Conservation (phyloP, 1,140 invertebrate species). For the Drosophila tsacasi region DNA sequence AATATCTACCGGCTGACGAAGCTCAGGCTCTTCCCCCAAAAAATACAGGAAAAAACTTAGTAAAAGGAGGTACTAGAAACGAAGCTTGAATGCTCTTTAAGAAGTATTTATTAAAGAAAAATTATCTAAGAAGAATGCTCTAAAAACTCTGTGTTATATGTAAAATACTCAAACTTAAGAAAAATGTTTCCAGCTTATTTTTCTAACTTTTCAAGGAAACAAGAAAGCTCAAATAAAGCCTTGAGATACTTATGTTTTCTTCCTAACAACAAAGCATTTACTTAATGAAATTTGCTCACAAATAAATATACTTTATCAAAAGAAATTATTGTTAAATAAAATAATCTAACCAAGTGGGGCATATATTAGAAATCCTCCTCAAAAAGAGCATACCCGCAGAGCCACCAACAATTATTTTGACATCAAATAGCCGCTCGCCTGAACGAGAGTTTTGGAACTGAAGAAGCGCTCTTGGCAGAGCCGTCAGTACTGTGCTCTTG, state of each 20-base stretch:
- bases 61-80: not conserved
- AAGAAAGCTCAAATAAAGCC: no score
- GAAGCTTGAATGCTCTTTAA: constrained; percentile 21
- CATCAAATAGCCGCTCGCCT: constrained; percentile 74
- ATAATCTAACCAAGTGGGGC: not conserved
- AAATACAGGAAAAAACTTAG: constrained; percentile 16
- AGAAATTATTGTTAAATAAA: not conserved
- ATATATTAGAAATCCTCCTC: not conserved
- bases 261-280: no score
- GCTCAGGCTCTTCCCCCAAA: constrained; percentile 40
- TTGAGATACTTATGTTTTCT: no score
- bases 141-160: not conserved
- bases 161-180: not conserved
- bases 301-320: not conserved
- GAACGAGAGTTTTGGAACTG: constrained; percentile 37
- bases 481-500: not conserved
- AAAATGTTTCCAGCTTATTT: no score
- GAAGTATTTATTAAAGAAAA: not conserved
- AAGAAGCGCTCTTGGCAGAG: constrained; percentile 20
- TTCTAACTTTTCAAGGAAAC: no score
- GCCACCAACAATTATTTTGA: constrained; percentile 80
- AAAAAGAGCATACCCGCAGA: constrained; percentile 11
- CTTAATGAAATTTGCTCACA: not conserved
- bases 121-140: no score
- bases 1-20: constrained; percentile 64